Base-by-base conservation (phyloP, 2,797 vertebrate species). In the Coranthus polyacanthus region DNA sequence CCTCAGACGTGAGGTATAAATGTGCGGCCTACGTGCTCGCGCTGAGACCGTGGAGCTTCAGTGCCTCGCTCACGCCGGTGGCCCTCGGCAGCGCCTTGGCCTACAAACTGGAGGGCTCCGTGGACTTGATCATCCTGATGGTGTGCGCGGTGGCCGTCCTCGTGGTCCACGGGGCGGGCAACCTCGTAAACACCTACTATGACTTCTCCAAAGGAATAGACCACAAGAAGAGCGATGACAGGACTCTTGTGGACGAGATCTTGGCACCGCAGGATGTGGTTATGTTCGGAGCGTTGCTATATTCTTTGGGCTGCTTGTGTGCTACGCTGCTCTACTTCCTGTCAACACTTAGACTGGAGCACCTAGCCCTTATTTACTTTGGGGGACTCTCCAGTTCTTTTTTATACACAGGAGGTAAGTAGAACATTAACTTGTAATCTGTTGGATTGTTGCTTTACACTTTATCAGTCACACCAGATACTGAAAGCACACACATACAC, bases 201-300 rank as follows among this genome's bases (percentile, higher is more conserved):
- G 98, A 99, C 92, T 99, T 99, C 89, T 97, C 96, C 61, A 98
- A 99, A 89, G 98, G 98, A 45, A 99, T 99, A 21, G 98, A 99
- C 75, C 97, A 99, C 85, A 99, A 99, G 90, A 99, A 99, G 86
- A 99, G 98, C 0, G 98, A 99, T 2, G 98, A 99, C 72, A 93
- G 98, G 90, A 99, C 98, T 22, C 90, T 99, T 11, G 98, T 99
- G 86, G 98, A 99, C 67, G 95, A 94, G 73, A 98, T 99, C 78
- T 57, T 99, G 87, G 95, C 98, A 47, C 98, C 98, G 1, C 96
- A 96, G 91, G 97, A 98, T 2, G 96, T 99, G 1, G 97, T 99
- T 0, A 93, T 97, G 90, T 97, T 99, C n/a, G 98, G 98, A 6
- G 97, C 97, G 1, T 88, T 97, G 65, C 92, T 99, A 1, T 99